Evolutionary conservation across 1,140 invertebrate species (phyloP).

Genomic region (Sminthurinus signatus): DNA sequence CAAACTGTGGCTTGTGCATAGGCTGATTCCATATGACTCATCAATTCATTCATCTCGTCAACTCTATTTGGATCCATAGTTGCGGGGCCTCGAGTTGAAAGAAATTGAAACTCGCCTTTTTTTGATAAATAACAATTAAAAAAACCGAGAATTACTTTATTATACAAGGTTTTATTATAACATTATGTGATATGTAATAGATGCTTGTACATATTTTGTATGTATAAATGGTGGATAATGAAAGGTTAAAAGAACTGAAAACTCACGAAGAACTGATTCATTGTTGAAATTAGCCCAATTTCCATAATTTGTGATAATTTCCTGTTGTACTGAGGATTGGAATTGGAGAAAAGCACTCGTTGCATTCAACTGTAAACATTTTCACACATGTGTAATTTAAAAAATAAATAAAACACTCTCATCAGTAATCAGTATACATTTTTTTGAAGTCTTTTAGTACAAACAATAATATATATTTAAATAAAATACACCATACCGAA

Average conservation of each 20-base stretch:
- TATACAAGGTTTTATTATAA: not conserved
- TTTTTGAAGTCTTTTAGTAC: no score
- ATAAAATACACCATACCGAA: conserved; percentile 11
- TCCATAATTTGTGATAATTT: conserved; percentile 16
- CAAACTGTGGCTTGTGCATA: conserved; percentile 34
- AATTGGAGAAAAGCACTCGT: conserved; percentile 16
- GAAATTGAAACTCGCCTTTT: conserved; percentile 25
- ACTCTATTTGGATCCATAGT: not conserved
- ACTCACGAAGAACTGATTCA: not conserved
- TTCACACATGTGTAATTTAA: not conserved
- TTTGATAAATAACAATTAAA: no score
- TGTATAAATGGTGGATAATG: no score
- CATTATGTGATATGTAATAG: no score
- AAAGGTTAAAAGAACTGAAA: no score
- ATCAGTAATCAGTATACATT: not conserved
- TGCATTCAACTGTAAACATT: conserved; percentile 9
- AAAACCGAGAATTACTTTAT: no score
- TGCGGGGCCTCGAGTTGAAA: conserved; percentile 13
- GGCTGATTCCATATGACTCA: conserved; percentile 21
- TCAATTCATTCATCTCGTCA: conserved; percentile 16
- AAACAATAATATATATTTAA: not conserved
- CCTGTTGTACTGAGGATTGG: conserved; percentile 17
- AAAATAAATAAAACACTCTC: not conserved
- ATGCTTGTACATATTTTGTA: no score
- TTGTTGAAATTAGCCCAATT: conserved; percentile 5